Conservation (phyloP, 2,888 invertebrate species). For the Drosophila picticornis region DNA sequence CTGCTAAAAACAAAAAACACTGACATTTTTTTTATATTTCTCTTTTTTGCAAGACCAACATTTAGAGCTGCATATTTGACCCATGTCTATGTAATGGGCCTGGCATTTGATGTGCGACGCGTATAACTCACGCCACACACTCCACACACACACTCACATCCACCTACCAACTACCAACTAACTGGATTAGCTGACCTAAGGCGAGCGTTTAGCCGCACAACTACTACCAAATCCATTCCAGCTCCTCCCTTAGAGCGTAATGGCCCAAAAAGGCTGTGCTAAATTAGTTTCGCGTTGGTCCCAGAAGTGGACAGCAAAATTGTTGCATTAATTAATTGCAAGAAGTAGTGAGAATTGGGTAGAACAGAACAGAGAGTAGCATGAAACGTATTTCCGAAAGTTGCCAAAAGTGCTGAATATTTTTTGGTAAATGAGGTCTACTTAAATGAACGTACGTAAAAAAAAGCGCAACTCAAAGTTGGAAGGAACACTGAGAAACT, state of each 20-base stretch:
- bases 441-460: conserved; percentile 26
- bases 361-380: background rate
- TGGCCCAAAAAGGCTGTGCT: conserved; percentile 10
- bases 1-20: conserved; percentile 9
- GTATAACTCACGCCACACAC: conserved; percentile 26
- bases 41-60: conserved; percentile 23
- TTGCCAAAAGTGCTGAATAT: conserved; percentile 42
- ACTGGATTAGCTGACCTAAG: conserved; percentile 1
- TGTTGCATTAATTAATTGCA: conserved; percentile 64
- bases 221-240: background rate
- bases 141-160: background rate
- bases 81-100: conserved; percentile 35
- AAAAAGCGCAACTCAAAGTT: conserved; percentile 25
- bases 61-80: conserved; percentile 45
- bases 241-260: background rate
- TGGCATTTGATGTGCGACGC: conserved; percentile 20
- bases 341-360: background rate
- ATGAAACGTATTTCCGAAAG: conserved; percentile 47
- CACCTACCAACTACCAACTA: conserved; percentile 23
- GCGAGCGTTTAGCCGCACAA: background rate
- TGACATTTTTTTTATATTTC: too few relatives aligned
- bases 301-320: conserved; percentile 30
- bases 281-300: conserved; percentile 65
- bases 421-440: conserved; percentile 29
- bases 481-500: conserved; percentile 2